These are phyloP conservation scores for Chelonoidis abingdonii DNA, from an alignment of 2,113 vertebrate genomes.

Conservation along the genomic window DNA sequence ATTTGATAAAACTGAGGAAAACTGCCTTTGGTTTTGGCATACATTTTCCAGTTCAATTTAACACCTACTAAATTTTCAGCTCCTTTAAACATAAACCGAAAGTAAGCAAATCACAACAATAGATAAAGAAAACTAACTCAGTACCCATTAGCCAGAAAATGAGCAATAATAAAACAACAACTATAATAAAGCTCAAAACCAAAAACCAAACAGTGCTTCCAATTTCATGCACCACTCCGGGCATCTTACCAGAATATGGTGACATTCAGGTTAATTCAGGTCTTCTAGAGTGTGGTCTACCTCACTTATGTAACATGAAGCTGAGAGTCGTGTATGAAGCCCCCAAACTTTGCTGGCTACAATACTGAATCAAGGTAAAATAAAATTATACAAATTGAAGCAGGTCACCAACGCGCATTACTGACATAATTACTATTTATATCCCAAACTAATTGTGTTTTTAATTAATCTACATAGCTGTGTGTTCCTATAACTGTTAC, in stretches of 20 bases:
- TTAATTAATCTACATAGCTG: background rate
- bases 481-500: background rate
- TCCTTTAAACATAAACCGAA: background rate
- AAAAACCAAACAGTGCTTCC: background rate
- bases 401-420: background rate
- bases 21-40: background rate
- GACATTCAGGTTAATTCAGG: background rate
- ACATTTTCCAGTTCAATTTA: background rate
- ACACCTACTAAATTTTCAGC: background rate
- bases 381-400: background rate
- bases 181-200: background rate
- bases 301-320: background rate
- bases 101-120: background rate
- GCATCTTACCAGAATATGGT: background rate
- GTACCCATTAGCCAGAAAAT: background rate
- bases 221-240: background rate
- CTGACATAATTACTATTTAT: background rate
- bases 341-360: background rate
- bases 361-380: background rate
- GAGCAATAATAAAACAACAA: background rate
- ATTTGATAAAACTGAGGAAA: constrained; percentile 18
- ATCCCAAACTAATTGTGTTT: background rate
- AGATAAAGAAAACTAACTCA: background rate
- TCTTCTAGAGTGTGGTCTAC: background rate
- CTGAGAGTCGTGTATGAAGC: background rate